phyloP scores from a whole-genome alignment of 2,797 vertebrate species.

The Lacerta viridis region DNA sequence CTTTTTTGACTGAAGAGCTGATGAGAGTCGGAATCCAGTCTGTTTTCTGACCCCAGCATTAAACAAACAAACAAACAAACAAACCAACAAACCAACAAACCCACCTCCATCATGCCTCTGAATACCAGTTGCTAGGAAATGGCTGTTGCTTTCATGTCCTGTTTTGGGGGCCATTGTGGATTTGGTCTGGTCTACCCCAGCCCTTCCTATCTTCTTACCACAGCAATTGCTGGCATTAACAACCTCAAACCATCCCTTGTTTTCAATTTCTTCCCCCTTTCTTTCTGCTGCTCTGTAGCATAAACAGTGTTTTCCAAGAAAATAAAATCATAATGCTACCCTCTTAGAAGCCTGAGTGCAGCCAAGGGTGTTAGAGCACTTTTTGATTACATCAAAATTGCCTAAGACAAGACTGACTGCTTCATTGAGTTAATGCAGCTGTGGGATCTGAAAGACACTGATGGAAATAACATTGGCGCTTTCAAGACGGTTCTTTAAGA shows the following conservation, averaged over 20 bases:
- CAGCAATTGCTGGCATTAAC: neutral
- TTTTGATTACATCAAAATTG: conserved; percentile 68
- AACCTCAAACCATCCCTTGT: neutral
- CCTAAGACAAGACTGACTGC: conserved; percentile 66
- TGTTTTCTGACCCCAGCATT: too few relatives aligned
- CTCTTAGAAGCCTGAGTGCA: conserved; percentile 60
- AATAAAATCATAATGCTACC: conserved; percentile 52
- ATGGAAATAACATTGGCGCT: conserved; percentile 45
- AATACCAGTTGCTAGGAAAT: too few relatives aligned
- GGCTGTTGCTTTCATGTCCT: too few relatives aligned
- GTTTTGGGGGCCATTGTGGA: too few relatives aligned
- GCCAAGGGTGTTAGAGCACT: conserved; percentile 59
- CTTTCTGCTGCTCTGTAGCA: conserved; percentile 10
- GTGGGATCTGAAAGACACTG: conserved; percentile 58
- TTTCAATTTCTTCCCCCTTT: neutral
- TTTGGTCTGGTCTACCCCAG: neutral
- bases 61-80: too few relatives aligned
- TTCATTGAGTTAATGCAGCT: conserved; percentile 62
- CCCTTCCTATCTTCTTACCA: neutral
- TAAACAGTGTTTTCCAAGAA: conserved; percentile 54
- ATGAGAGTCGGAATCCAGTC: too few relatives aligned
- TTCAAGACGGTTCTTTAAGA: conserved; percentile 41
- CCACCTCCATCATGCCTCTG: too few relatives aligned
- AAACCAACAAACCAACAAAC: too few relatives aligned
- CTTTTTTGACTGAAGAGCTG: too few relatives aligned